Evolutionary conservation across 2,113 vertebrate species (phyloP), one percentile per base, ranked within the genome.

Genomic region (Trinectes maculatus): DNA sequence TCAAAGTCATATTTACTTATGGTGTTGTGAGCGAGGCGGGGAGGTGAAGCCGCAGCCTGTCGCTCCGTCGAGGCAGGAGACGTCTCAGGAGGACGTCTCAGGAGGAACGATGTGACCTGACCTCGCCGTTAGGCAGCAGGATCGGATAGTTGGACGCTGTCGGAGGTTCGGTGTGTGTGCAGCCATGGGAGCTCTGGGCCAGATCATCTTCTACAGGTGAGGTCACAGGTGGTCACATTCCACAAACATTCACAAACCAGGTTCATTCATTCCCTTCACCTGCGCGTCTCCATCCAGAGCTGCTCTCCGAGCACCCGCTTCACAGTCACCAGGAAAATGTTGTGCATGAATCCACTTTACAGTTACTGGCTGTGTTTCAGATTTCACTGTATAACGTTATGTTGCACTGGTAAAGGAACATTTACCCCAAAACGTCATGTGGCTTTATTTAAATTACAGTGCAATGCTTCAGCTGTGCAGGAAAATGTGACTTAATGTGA

Each of bases 121-220:
- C 43, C 34, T 40, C 64, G 26, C 54, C 31, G 18, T 13, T 11
- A 6, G 58, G 11, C 49, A 3, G 7, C 34, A 19, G 52, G 52
- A 64, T 36, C 26, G 0, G 18, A 19, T 56, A 0, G 0, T 8
- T 28, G 9, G 2, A 8, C 55, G 8, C 25, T 54, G 7, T 11
- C 3, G 1, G 19, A 56, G 11, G 15, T 42, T 55, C 19, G 6
- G 6, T 22, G 16, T 8, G 6, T 22, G 16, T 1, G 25, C 49
- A 65, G 34, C 29, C 64, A 90, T 90, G 89, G 74, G 82, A 12
- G 19, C 67, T 0, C 8, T 90, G 0, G 68, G 85, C 1, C 61
- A 82, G 46, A 86, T 89, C 53, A 68, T 90, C 64, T 85, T 88
- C 71, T 66, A 11, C 79, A 82, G 64, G 89, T 90, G 24, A 0